Conservation (phyloP, 2,888 invertebrate genomes). For the Chelonus formosanus region DNA sequence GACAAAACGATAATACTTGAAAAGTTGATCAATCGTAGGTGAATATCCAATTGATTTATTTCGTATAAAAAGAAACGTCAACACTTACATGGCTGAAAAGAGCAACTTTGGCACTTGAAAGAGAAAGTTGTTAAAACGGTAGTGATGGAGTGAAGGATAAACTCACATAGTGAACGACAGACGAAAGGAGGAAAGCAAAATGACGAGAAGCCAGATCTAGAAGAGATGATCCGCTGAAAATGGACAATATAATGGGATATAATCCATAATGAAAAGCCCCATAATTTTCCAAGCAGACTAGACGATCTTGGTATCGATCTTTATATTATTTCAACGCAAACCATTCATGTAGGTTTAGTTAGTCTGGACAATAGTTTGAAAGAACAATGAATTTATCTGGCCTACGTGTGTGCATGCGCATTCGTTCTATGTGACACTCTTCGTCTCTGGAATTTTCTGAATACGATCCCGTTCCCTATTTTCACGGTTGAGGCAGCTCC, state of each 20-base stretch:
- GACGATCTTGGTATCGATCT: constrained; percentile 40
- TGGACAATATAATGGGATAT: constrained; percentile 39
- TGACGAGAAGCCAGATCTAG: constrained; percentile 11
- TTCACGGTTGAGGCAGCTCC: constrained; percentile 30
- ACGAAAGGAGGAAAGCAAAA: not conserved
- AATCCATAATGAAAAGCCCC: constrained; percentile 35
- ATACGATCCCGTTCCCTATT: constrained; percentile 39
- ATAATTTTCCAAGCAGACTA: constrained; percentile 37
- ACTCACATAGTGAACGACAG: no score
- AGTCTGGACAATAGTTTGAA: constrained; percentile 37
- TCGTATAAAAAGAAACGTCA: no score
- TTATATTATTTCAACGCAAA: constrained; percentile 34
- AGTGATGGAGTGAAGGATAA: no score
- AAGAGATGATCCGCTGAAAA: constrained; percentile 35
- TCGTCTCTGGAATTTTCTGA: constrained; percentile 33
- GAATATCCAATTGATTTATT: no score
- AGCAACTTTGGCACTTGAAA: no score
- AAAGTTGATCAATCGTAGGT: no score
- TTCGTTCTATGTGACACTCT: constrained; percentile 10
- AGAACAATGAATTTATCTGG: constrained; percentile 41
- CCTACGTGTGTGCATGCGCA: constrained; percentile 19
- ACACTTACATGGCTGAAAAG: no score
- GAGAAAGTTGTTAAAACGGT: no score
- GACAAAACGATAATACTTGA: no score
- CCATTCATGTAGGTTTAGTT: constrained; percentile 35